A percentile compares a stretch with the other conserved stretches of the same genome.
Conservation (phyloP, 2,797 vertebrate genomes). For the Liparis tanakae region DNA sequence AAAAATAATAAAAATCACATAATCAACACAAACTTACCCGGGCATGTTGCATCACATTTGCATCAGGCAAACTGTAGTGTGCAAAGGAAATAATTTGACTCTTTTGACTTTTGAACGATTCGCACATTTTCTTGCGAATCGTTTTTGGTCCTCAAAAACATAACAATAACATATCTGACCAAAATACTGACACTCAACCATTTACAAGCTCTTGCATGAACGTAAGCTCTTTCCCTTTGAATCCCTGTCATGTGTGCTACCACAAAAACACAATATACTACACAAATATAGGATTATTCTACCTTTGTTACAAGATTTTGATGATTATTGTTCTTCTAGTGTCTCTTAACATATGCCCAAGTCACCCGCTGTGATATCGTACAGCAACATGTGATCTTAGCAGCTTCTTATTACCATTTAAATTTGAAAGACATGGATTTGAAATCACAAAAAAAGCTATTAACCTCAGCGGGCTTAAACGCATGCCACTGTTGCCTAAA, state of each 20-base stretch:
- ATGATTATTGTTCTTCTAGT: background rate
- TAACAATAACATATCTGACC: background rate
- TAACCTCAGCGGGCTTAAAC: slow-evolving; percentile 21
- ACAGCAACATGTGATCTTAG: slow-evolving; percentile 11
- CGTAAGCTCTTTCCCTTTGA: background rate
- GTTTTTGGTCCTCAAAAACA: background rate
- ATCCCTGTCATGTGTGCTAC: background rate
- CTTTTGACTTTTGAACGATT: too few relatives aligned
- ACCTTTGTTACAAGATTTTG: background rate
- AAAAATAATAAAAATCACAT: background rate
- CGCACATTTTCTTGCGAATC: background rate
- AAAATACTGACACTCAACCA: background rate
- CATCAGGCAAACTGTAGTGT: background rate
- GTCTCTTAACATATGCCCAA: background rate
- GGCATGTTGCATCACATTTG: background rate
- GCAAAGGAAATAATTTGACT: background rate
- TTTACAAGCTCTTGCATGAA: background rate
- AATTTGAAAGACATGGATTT: slow-evolving; percentile 30
- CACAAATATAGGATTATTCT: background rate
- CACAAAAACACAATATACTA: background rate
- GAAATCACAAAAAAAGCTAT: slow-evolving; percentile 35
- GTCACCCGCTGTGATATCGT: background rate
- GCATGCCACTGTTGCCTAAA: slow-evolving; percentile 20
- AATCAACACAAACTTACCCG: background rate
- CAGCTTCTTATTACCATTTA: slow-evolving; percentile 30